Evolutionary conservation across 2,113 vertebrate species (phyloP), one percentile per base, ranked within the genome.

Genomic region (Lanius collurio): DNA sequence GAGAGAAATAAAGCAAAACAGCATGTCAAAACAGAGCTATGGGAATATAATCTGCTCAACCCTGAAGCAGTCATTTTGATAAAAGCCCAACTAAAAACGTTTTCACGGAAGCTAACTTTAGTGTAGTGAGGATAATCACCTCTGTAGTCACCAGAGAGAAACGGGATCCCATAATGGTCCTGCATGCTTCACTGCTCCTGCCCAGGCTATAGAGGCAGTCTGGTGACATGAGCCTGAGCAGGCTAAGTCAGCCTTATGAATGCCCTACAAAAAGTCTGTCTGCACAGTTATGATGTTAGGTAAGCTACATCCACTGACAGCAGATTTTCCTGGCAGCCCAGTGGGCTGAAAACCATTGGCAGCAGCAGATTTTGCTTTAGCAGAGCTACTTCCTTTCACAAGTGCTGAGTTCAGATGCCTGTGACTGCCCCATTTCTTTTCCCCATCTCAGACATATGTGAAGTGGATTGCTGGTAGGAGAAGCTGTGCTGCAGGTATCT

Each of bases 41-140:
- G 27, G 75, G 75, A 93, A 79, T 87, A 87, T 75, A 82, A 89
- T 87, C 87, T 89, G n/a, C 62, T 82, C 1, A 0, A 70, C 50
- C 78, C 79, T 80, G 70, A 85, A 95, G 70, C 41, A 87, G 70
- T 96, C 49, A 59, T 83, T 95, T 87, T 90, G 67, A 95, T 85
- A 63, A 83, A 91, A 89, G 70, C 82, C 63, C 59, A 67, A 46
- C 37, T 83, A 33, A 86, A 95, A 92, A 70, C 6, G 2, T 90
- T 92, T 96, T 92, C 42, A 31, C 27, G 16, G 71, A 86, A 90
- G 59, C 82, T 73, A 88, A 83, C 88, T 93, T 94, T 83, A 90
- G 75, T 6, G 1, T 60, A 42, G 39, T 50, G 71, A 83, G 55
- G 55, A 35, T 94, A 90, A 95, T 95, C 88, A 92, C 68, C 68